Conservation (phyloP, 2,888 invertebrate species). For the Mesochorus sp. region DNA sequence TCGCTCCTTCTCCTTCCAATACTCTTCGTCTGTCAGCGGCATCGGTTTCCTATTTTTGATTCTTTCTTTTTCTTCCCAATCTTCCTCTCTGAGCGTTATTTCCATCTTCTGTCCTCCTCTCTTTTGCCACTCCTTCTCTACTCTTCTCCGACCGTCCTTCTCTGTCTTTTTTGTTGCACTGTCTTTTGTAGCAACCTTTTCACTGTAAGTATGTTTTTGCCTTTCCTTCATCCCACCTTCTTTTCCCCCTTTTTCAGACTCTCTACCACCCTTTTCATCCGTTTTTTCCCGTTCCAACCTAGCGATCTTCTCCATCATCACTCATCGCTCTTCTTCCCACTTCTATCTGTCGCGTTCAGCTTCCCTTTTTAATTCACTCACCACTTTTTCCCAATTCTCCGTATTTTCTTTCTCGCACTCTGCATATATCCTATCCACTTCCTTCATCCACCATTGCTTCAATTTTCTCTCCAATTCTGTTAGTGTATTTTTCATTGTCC, state of each 20-base stretch:
- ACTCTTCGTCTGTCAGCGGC: not conserved
- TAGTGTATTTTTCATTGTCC: not conserved
- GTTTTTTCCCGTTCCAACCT: not conserved
- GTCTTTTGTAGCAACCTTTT: not conserved
- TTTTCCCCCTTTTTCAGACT: not conserved
- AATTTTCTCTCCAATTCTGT: not conserved
- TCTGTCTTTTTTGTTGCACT: not conserved
- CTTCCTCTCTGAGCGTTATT: not conserved
- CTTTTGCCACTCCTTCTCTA: not conserved
- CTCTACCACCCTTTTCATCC: conserved; percentile 10
- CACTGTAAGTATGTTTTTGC: not conserved
- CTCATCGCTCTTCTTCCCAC: not conserved
- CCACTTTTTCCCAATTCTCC: not conserved
- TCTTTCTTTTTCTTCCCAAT: not conserved
- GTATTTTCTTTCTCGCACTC: conserved; percentile 14
- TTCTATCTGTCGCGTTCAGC: not conserved
- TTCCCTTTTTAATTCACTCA: not conserved
- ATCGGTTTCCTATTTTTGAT: conserved; percentile 2
- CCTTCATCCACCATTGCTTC: not conserved
- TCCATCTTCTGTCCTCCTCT: not conserved
- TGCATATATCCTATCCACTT: not conserved
- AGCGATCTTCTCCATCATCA: not conserved
- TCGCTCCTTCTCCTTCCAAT: not conserved
- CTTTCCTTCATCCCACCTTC: conserved; percentile 19
- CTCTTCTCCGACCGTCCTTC: not conserved